Base-by-base conservation (phyloP, 2,797 vertebrate species). In the Margarornis squamiger region DNA sequence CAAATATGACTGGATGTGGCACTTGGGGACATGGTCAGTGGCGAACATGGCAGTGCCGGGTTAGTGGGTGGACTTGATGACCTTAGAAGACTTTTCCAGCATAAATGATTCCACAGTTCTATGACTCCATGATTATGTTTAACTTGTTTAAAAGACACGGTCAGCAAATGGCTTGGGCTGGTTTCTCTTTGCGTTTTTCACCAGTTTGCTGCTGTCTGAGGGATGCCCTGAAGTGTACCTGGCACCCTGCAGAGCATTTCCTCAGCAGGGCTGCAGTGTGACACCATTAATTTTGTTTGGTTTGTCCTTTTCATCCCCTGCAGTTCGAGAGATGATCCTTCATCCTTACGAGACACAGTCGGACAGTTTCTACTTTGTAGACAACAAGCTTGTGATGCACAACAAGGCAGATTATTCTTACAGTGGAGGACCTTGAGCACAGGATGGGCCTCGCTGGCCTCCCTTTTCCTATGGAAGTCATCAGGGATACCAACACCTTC, bases 391-490 rank as follows among this genome's bases (percentile, higher is more conserved):
- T 94, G 99, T 99, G 98, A 99, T 99, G 99, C 99, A 99, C 98
- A 99, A 99, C 98, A 99, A 99, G 98, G 99, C 99, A 92, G 99
- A 99, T 97, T 99, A 99, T 98, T 99, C 99, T 23, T 99, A 99
- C 98, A 99, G 98, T 1, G 99, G 99, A 51, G 98, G 98, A 16
- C 98, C 99, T 22, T 99, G 97, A 98, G 93, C 36, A 8, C 26
- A 12, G 86, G 86, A 67, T 9, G 74, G 30, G 13, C 15, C 36
- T 32, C 0, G 26, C 72, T 67, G 86, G 71, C 92, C 68, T 94
- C 77, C 90, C 93, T 90, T 72, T 68, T 71, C 95, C 92, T 52
- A 66, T 63, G 13, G 20, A 91, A 59, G 86, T 48, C 39, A n/a
- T 95, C 96, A 94, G 93, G 95, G 97, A 96, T 91, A 86, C 90